Percentiles rank a stretch among this genome's conserved stretches.
These are phyloP conservation scores for Diadumene lineata DNA, from an alignment of 92 coral and sea anemone genomes.

Conservation along the genomic window DNA sequence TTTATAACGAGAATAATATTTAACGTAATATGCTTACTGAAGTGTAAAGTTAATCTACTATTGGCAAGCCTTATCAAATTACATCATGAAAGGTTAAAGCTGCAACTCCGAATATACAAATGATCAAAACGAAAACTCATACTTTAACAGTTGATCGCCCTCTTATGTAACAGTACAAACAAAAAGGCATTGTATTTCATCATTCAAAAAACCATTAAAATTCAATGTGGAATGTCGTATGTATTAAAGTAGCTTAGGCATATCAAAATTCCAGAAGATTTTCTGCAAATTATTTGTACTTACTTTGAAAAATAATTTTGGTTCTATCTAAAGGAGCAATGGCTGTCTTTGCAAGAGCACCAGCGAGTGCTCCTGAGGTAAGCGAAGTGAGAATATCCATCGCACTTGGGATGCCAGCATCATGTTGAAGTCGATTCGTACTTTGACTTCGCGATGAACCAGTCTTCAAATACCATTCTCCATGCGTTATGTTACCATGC, in stretches of 20 bases:
- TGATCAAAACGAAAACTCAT: no score
- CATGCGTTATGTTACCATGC: conserved; percentile 86
- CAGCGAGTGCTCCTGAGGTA: conserved; percentile 95
- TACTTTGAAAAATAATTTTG: conserved; percentile 97
- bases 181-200: no score
- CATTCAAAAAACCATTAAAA: no score
- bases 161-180: no score
- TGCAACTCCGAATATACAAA: no score
- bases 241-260: no score
- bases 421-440: conserved; percentile 34
- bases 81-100: neutral
- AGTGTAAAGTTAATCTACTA: neutral
- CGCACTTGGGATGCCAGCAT: conserved; percentile 50
- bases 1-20: neutral
- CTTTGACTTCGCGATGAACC: conserved; percentile 34
- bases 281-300: conserved; percentile 15
- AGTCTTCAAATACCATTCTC: conserved; percentile 84
- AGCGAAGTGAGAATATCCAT: conserved; percentile 87
- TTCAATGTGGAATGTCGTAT: no score
- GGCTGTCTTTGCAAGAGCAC: conserved; percentile 97
- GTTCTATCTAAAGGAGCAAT: conserved; percentile 98
- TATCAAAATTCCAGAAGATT: neutral
- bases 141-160: no score
- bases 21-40: no score
- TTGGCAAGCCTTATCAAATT: no score